phyloP scores from a whole-genome alignment of 2,888 invertebrate genomes.

The Tyria jacobaeae region DNA sequence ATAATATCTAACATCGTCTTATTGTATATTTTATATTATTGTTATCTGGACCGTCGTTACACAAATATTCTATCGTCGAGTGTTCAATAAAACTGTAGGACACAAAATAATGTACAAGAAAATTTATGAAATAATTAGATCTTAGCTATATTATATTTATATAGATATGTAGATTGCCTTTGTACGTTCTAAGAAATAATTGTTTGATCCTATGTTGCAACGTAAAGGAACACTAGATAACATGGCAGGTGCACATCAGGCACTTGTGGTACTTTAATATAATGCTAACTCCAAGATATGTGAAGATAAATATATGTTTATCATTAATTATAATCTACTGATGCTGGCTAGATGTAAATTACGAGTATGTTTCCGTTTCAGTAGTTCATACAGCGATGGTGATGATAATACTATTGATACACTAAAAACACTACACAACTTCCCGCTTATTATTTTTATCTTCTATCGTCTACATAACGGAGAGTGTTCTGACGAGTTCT shows the following conservation, averaged over 20 bases:
- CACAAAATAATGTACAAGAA: too few species aligned
- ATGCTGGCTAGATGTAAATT: background rate
- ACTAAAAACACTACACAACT: too few species aligned
- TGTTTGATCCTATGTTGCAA: background rate
- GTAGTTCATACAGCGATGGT: background rate
- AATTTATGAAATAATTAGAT: too few species aligned
- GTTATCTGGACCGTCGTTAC: background rate
- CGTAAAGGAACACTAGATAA: background rate
- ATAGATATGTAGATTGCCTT: too few species aligned
- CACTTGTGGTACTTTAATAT: too few species aligned
- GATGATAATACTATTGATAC: background rate
- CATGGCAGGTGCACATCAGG: background rate
- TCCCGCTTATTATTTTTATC: too few species aligned
- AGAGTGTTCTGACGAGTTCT: too few species aligned
- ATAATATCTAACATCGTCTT: background rate
- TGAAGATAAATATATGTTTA: background rate
- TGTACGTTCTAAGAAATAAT: background rate
- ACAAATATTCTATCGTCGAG: background rate
- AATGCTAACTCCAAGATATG: background rate
- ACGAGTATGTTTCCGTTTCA: too few species aligned
- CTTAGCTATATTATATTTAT: too few species aligned
- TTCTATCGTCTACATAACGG: too few species aligned
- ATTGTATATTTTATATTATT: background rate
- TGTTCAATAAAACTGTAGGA: background rate
- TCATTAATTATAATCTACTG: too few species aligned